A percentile compares a stretch with the other conserved stretches of the same genome.
phyloP scores from a whole-genome alignment of 2,113 vertebrate genomes.

The Pygoscelis antarcticus region DNA sequence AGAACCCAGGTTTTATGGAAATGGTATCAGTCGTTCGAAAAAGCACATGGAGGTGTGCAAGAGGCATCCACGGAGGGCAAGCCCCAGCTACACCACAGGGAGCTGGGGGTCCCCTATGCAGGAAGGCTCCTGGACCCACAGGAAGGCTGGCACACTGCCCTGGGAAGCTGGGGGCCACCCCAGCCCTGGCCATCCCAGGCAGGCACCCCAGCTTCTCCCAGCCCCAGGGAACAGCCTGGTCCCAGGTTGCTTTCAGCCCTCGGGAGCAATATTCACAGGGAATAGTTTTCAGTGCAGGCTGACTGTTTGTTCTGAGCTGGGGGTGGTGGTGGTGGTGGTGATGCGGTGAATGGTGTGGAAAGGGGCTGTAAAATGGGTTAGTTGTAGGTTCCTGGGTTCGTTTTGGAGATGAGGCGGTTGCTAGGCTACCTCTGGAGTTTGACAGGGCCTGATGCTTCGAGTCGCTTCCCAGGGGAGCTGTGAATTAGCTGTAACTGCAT shows the following conservation, averaged over 20 bases:
- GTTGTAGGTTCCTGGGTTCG: slow-evolving; percentile 38
- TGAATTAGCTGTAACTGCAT: slow-evolving; percentile 62
- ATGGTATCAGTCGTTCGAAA: not conserved
- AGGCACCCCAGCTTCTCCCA: not conserved
- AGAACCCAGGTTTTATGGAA: slow-evolving; percentile 74
- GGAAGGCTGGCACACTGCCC: not conserved
- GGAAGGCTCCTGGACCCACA: rapidly evolving
- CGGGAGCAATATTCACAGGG: not conserved
- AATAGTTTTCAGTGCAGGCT: not conserved
- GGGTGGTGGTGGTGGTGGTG: not conserved
- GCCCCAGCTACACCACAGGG: not conserved
- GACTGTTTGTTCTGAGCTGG: not conserved
- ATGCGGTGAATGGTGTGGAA: not conserved
- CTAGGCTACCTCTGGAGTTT: slow-evolving; percentile 74
- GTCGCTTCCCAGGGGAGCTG: slow-evolving; percentile 64
- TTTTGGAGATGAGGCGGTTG: slow-evolving; percentile 27
- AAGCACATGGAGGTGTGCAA: not conserved
- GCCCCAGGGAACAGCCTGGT: not conserved
- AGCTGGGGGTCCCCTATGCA: rapidly evolving
- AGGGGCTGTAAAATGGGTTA: slow-evolving; percentile 52
- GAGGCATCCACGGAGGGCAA: not conserved
- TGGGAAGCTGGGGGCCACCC: no score
- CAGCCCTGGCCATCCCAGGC: not conserved
- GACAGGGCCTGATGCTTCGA: slow-evolving; percentile 62
- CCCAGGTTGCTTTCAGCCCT: not conserved